A percentile compares a stretch with the other conserved stretches of the same genome.
These are phyloP conservation scores for Mixornis gularis DNA, from an alignment of 2,113 vertebrate species.

Conservation along the genomic window DNA sequence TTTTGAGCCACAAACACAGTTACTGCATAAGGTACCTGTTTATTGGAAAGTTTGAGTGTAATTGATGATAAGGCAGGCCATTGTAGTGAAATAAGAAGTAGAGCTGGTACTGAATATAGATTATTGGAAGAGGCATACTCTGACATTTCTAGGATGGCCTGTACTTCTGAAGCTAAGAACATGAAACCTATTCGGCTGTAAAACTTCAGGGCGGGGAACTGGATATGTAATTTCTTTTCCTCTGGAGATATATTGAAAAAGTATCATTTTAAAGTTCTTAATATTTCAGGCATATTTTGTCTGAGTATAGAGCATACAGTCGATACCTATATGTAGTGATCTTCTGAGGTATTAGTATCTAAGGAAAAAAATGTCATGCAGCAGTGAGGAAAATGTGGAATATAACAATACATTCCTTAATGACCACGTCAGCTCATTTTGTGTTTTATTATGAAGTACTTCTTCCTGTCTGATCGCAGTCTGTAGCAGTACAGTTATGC, in stretches of 20 bases:
- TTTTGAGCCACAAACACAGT: neutral
- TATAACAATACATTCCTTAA: neutral
- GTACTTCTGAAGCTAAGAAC: neutral
- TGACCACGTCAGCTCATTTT: neutral
- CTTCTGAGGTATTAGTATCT: neutral
- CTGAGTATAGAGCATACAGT: neutral
- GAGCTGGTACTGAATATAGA: neutral
- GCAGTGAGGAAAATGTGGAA: neutral
- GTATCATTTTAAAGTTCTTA: neutral
- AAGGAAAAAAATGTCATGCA: neutral
- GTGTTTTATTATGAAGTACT: neutral
- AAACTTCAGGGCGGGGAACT: neutral
- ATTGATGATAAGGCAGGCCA: neutral
- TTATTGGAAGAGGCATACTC: neutral
- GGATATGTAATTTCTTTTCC: neutral
- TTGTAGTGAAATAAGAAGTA: neutral
- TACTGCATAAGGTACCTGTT: neutral
- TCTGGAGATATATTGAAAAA: neutral
- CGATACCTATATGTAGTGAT: accelerated
- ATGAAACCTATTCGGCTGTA: neutral
- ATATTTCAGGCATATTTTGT: neutral
- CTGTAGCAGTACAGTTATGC: neutral
- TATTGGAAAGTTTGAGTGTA: neutral
- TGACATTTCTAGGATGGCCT: neutral
- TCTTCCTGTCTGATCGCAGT: neutral